These are phyloP conservation scores for Julus scanicus DNA, from an alignment of 2,888 invertebrate genomes.

Conservation along the genomic window DNA sequence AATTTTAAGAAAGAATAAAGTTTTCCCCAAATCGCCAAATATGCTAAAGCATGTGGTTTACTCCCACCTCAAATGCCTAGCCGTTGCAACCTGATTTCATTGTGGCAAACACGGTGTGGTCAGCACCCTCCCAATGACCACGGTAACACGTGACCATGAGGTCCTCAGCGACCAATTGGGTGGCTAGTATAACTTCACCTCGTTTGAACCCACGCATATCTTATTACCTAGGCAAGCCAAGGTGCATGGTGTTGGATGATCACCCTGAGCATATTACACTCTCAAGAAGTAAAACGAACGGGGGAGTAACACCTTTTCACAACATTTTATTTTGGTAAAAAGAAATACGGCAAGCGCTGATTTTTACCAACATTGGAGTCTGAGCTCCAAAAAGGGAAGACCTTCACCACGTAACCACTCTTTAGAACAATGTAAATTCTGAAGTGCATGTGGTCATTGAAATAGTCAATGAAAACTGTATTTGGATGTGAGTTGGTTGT, in stretches of 20 bases:
- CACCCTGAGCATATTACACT: background rate
- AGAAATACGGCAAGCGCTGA: too few relatives aligned
- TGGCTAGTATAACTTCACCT: background rate
- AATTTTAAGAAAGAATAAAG: background rate
- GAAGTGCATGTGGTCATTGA: too few relatives aligned
- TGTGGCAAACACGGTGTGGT: background rate
- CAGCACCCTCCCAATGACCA: background rate
- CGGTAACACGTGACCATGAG: background rate
- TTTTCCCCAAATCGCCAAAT: background rate
- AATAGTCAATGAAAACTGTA: too few relatives aligned
- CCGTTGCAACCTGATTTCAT: background rate
- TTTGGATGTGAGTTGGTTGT: too few relatives aligned
- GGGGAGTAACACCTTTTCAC: background rate
- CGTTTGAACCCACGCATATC: conserved; percentile 14
- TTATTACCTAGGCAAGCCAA: background rate
- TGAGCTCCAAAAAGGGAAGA: too few relatives aligned
- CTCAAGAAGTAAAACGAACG: background rate
- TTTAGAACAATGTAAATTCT: too few relatives aligned
- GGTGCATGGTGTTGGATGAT: background rate
- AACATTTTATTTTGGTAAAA: too few relatives aligned
- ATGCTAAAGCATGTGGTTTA: background rate
- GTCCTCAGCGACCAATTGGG: background rate
- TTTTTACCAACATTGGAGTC: too few relatives aligned
- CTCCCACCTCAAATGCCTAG: background rate
- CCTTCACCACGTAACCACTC: too few relatives aligned